Evolutionary conservation across 1,140 invertebrate species (phyloP), one percentile per base, ranked within the genome.

Genomic region (Bombus confusus): DNA sequence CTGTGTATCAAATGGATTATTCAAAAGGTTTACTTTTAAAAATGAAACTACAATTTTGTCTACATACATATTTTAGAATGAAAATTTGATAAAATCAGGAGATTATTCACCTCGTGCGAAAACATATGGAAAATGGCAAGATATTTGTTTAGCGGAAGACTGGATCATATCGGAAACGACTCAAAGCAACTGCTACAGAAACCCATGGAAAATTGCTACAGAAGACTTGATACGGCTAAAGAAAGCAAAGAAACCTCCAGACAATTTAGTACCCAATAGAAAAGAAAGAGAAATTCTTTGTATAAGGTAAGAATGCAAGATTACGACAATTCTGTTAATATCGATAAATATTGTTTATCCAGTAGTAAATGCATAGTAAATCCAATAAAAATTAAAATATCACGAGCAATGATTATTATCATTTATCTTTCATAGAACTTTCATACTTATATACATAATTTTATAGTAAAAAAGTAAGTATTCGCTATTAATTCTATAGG

Each of bases 241-340:
- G 31, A 89, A 79, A 81, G 64, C 76, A 39, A 18, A 12, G 0
- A 92, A 86, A 85, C 87, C 84, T 2, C 6, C 9, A 10, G 86
- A 91, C 34, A 92, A 91, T 87, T 87, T 94, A 15, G 41, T 31
- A 28, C 86, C 90, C 2, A 89, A 89, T 85, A n/a, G 64, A 47
- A 91, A 91, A 62, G 91, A 93, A 87, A 85, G 93, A 83, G 79
- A 87, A 78, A 93, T 92, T 81, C 91, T 93, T 69, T 39, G 82
- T 34, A 69, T 92, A 34, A 88, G 80, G 93, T 94, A 75, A 66
- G 47, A 85, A 47, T 39, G 72, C 43, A 22, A 59, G 13, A 15
- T 62, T 73, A 22, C 22, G 39, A 10, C 28, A 8, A 1, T 2
- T 28, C 39, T 31, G 10, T 57, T 78, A 12, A 43, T 34, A 83